Percentiles rank a stretch among this genome's conserved stretches.
Evolutionary conservation across 2,113 vertebrate genomes (phyloP).

Genomic region (Phrynocephalus versicolor): DNA sequence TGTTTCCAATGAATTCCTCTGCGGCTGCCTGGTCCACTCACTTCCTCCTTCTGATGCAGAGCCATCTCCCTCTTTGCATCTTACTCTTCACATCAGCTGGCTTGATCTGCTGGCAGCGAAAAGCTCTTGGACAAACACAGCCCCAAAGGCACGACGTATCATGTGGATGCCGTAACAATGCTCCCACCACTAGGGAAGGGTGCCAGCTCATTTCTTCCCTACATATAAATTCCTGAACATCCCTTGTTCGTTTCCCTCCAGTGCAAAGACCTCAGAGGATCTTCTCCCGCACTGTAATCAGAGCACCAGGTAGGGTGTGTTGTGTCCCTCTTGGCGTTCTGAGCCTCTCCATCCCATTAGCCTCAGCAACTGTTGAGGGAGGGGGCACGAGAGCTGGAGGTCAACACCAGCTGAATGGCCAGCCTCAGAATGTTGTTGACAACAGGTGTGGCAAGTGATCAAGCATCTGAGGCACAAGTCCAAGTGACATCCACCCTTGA

Average conservation of each 20-base stretch:
- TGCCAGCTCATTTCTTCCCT: background rate
- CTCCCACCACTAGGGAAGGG: background rate
- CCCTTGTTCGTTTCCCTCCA: background rate
- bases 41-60: background rate
- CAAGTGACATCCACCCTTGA: background rate
- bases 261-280: too few relatives aligned
- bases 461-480: background rate
- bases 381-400: background rate
- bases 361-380: background rate
- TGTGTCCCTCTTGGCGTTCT: too few relatives aligned
- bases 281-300: background rate
- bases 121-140: background rate
- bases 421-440: background rate
- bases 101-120: fast-evolving
- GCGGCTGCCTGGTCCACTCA: background rate
- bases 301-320: too few relatives aligned
- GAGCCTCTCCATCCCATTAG: background rate
- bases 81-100: too few relatives aligned
- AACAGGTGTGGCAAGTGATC: background rate
- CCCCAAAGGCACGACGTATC: background rate
- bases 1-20: slow-evolving; percentile 1
- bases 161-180: background rate
- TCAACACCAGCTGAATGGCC: background rate
- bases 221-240: background rate
- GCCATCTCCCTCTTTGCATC: background rate